Conservation (phyloP, 2,797 vertebrate species). For the Psittacula derbiana region DNA sequence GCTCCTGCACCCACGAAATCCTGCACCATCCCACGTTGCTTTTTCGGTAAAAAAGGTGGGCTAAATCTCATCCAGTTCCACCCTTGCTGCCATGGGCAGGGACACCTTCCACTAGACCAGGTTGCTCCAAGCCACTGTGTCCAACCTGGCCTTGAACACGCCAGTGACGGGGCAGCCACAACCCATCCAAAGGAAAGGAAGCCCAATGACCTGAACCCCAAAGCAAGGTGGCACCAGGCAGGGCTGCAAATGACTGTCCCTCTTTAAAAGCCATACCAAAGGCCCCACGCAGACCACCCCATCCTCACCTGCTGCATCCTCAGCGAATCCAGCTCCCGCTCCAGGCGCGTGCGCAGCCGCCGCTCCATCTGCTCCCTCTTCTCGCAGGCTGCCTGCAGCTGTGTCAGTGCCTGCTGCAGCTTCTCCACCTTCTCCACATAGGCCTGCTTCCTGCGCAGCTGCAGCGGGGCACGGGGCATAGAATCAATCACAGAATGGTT, state of each 20-base stretch:
- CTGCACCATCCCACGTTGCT: too few relatives aligned
- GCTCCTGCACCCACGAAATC: neutral
- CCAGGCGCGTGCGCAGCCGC: constrained; percentile 82
- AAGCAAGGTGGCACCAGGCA: neutral
- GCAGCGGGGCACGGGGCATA: neutral
- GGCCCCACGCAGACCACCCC: fast-evolving
- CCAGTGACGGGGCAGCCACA: neutral
- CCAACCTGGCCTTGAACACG: neutral
- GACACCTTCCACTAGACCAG: neutral
- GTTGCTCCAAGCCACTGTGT: neutral
- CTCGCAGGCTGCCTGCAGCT: constrained; percentile 86
- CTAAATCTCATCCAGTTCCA: neutral
- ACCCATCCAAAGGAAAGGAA: neutral
- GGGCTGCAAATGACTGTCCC: neutral
- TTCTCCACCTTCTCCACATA: constrained; percentile 88
- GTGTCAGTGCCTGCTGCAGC: constrained; percentile 85
- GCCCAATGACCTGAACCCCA: neutral
- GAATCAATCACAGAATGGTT: neutral
- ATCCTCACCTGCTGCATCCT: constrained; percentile 81
- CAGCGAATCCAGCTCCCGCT: constrained; percentile 83
- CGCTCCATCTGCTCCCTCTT: constrained; percentile 88
- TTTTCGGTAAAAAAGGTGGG: too few relatives aligned
- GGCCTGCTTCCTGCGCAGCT: constrained; percentile 86
- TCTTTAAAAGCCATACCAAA: neutral
- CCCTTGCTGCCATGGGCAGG: neutral